A percentile compares a stretch with the other conserved stretches of the same genome.
Evolutionary conservation across 92 coral and sea anemone genomes (phyloP).

Genomic region (Zoanthus sociatus): DNA sequence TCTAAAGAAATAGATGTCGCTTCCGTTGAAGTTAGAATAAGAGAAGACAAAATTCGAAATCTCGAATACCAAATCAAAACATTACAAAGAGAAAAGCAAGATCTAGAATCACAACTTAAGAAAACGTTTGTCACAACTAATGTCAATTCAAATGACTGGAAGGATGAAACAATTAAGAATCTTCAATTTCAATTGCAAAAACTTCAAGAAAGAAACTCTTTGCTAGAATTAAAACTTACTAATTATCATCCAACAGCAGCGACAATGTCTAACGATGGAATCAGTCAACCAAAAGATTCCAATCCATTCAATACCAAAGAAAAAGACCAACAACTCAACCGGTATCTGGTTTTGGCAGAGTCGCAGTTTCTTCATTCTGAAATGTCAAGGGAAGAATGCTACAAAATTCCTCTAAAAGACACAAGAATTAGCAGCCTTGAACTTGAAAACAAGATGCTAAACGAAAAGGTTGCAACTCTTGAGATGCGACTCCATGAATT

Average conservation of each 20-base stretch:
- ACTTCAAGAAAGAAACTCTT: slow-evolving; percentile 12
- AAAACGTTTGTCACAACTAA: neutral
- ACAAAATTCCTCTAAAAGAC: neutral
- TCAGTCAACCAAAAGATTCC: neutral
- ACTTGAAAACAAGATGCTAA: slow-evolving; percentile 32
- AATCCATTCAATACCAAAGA: neutral
- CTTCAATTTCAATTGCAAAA: slow-evolving; percentile 5
- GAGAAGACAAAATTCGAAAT: slow-evolving; percentile 27
- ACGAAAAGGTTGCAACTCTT: slow-evolving; percentile 16
- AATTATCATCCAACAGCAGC: neutral
- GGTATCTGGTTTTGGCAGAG: neutral
- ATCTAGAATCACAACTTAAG: slow-evolving; percentile 11
- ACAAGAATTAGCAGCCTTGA: neutral
- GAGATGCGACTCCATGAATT: slow-evolving; percentile 6
- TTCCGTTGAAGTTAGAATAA: neutral
- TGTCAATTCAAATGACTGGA: neutral
- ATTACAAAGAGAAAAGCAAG: neutral
- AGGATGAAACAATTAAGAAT: neutral
- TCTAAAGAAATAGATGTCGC: neutral
- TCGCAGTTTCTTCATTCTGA: neutral
- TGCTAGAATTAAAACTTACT: neutral
- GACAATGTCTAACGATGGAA: neutral
- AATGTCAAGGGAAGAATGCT: neutral
- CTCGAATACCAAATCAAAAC: slow-evolving; percentile 15
- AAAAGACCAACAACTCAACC: neutral